Evolutionary conservation across 2,888 invertebrate genomes (phyloP).

Genomic region (Aporophyla lueneburgensis): DNA sequence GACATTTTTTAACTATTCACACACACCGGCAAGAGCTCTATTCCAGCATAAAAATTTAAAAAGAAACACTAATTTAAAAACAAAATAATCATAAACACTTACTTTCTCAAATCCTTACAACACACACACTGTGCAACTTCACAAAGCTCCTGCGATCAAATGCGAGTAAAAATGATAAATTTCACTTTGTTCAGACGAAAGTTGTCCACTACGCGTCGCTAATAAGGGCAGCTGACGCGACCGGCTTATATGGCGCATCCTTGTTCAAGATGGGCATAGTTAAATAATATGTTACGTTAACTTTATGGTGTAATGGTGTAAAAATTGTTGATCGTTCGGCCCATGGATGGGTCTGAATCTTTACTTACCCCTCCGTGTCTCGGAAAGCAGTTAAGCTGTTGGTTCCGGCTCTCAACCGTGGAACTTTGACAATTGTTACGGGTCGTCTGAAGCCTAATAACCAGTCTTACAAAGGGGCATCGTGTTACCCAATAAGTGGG

Average conservation of each 20-base stretch:
- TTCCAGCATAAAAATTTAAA: too few relatives aligned
- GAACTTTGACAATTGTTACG: too few relatives aligned
- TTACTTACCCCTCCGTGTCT: too few relatives aligned
- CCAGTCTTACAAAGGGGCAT: too few relatives aligned
- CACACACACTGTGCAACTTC: slow-evolving; percentile 45
- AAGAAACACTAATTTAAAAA: neutral
- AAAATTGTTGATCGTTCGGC: too few relatives aligned
- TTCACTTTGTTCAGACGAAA: slow-evolving; percentile 52
- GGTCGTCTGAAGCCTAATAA: too few relatives aligned
- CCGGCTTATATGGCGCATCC: slow-evolving; percentile 41
- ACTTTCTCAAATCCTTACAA: slow-evolving; percentile 43
- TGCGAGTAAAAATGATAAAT: slow-evolving; percentile 62
- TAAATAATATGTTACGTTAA: slow-evolving; percentile 42
- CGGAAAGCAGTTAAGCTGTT: too few relatives aligned
- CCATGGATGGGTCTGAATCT: too few relatives aligned
- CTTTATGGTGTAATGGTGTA: slow-evolving; percentile 7
- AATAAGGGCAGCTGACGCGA: slow-evolving; percentile 35
- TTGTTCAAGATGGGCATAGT: slow-evolving; percentile 44
- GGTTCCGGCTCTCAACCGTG: too few relatives aligned
- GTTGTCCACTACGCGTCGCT: slow-evolving; percentile 36
- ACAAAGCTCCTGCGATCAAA: slow-evolving; percentile 57
- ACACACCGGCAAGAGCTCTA: neutral
- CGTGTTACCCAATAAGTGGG: too few relatives aligned
- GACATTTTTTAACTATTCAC: too few relatives aligned
- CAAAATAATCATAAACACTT: slow-evolving; percentile 8